Conservation (phyloP, 2,797 vertebrate genomes). For the Peromyscus melanophrys region DNA sequence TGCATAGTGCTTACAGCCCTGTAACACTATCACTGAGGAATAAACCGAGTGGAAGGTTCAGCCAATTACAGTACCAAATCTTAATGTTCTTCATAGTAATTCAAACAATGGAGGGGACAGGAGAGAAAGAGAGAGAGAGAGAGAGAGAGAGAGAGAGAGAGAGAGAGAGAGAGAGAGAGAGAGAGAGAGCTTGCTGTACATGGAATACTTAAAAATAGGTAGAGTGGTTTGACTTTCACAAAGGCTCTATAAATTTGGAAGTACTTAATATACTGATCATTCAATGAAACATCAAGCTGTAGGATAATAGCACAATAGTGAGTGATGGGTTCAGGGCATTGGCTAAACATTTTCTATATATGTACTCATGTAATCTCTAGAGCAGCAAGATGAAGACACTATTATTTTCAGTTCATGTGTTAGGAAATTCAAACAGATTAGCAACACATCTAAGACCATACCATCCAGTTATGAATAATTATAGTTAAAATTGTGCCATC, state of each 20-base stretch:
- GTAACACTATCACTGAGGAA: neutral
- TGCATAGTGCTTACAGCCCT: neutral
- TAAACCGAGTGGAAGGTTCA: neutral
- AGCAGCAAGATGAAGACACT: neutral
- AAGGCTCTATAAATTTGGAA: neutral
- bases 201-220: neutral
- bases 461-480: neutral
- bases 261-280: too few relatives aligned
- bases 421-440: neutral
- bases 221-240: neutral
- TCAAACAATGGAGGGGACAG: neutral
- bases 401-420: neutral
- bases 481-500: neutral
- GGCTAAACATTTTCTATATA: neutral
- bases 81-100: neutral
- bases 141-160: neutral
- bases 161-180: neutral
- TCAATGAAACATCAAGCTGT: neutral
- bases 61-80: neutral
- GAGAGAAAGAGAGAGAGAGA: neutral
- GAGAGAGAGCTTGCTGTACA: neutral
- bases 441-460: neutral
- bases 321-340: neutral
- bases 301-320: neutral
- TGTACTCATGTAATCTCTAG: neutral